Base-by-base conservation (phyloP, 2,113 vertebrate genomes). In the Cyprinodon variegatus region DNA sequence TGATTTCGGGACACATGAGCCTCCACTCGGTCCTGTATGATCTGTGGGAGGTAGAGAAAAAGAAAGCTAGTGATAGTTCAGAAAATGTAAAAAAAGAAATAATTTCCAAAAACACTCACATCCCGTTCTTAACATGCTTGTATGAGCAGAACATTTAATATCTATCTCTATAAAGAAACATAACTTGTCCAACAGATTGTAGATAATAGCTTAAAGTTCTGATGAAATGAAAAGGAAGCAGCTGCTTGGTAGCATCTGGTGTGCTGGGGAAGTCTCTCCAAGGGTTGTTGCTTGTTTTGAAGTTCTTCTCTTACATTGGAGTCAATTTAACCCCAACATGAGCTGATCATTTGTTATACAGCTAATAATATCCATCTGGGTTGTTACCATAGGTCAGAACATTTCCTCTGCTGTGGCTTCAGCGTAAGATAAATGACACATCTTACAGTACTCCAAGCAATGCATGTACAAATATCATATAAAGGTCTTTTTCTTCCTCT, bases 21-120 rank as follows among this genome's bases (percentile, higher is more conserved):
- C 73, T 92, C 88, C 69, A 95, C 90, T 0, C 95, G 90, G 83
- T 95, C 95, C 61, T 93, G 95, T 74, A 95, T 93, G 62, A 95
- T 94, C 95, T 95, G 82, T 20, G 69, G 0, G 1, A 20, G 65
- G 14, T 0, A 41, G 17, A 53, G 3, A n/a, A 65, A 59, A 77
- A 12, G 2, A 5, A 29, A 36, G 4, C 9, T 59, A 11, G 14
- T 17, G 43, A 7, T 9, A 17, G 17, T 20, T 17, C 4, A 22
- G 12, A 50, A 5, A 13, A 6, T 4, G 0, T 11, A 22, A 65
- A 43, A 11, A 36, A 22, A 3, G 12, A 7, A 45, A 45, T 1
- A 43, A 43, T n/a, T 11, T 37, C 41, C 17, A 4, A 14, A 15
- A 22, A 60, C 6, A n/a, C 15, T 61, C 14, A 50, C 14, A 17